These are phyloP conservation scores for Drosophila parvula DNA, from an alignment of 1,140 invertebrate species.

Conservation along the genomic window DNA sequence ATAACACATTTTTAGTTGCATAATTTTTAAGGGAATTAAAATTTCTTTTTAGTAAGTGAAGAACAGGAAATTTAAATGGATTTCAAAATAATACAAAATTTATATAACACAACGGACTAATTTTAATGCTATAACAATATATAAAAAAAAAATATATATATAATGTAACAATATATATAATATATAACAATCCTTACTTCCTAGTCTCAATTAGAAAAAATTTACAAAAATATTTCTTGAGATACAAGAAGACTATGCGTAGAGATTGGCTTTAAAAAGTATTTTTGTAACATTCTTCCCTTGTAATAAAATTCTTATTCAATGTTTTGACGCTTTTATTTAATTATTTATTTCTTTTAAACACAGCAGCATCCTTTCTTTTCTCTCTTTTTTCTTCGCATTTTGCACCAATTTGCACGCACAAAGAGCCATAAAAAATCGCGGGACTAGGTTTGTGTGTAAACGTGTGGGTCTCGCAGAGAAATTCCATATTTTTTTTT, in stretches of 20 bases:
- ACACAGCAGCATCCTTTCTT: slow-evolving; percentile 1
- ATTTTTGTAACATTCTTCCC: too few relatives aligned
- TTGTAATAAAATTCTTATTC: background rate
- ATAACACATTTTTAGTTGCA: background rate
- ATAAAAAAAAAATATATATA: too few relatives aligned
- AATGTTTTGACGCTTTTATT: background rate
- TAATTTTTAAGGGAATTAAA: background rate
- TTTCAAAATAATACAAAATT: background rate
- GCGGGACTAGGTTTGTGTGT: slow-evolving; percentile 35
- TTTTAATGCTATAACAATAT: background rate
- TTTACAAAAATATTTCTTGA: too few relatives aligned
- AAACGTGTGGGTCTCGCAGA: slow-evolving; percentile 51
- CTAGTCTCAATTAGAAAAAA: too few relatives aligned
- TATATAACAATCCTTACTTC: too few relatives aligned
- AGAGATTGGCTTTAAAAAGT: background rate
- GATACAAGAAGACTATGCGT: rapidly evolving
- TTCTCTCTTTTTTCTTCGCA: slow-evolving; percentile 22
- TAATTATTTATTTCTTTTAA: slow-evolving; percentile 1
- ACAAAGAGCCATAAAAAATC: slow-evolving; percentile 47
- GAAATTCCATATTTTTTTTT: slow-evolving; percentile 75
- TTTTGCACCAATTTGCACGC: slow-evolving; percentile 68
- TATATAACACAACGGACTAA: background rate
- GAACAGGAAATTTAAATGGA: too few relatives aligned
- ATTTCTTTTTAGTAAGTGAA: too few relatives aligned
- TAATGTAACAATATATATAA: too few relatives aligned